Conservation (phyloP, 2,888 invertebrate species). For the Xestia sexstrigata region DNA sequence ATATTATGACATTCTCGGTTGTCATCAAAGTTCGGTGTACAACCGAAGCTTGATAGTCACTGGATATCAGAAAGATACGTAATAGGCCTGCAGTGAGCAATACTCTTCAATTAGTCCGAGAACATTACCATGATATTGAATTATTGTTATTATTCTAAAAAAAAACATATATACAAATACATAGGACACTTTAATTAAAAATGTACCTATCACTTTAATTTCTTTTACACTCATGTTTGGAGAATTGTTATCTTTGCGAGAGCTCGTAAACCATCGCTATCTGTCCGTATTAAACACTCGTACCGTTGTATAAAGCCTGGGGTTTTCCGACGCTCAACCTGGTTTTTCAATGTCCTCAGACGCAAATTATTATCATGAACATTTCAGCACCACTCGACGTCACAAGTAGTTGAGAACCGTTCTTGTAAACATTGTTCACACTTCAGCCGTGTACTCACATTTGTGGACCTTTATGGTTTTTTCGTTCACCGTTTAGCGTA, state of each 20-base stretch:
- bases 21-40: too few species aligned
- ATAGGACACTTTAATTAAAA: too few species aligned
- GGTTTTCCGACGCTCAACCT: constrained; percentile 79
- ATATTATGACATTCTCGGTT: too few species aligned
- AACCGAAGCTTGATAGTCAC: too few species aligned
- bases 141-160: background rate
- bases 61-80: too few species aligned
- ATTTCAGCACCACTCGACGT: constrained; percentile 53
- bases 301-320: constrained; percentile 69
- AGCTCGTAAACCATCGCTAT: constrained; percentile 59
- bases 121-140: background rate
- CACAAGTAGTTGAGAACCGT: constrained; percentile 18
- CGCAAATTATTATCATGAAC: constrained; percentile 59
- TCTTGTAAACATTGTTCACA: constrained; percentile 21
- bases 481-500: too few species aligned
- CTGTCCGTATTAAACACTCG: constrained; percentile 57
- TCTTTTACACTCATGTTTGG: constrained; percentile 37
- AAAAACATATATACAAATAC: too few species aligned
- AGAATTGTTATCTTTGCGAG: constrained; percentile 51
- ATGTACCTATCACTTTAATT: constrained; percentile 25
- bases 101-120: background rate
- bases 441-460: constrained; percentile 10
- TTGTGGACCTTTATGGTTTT: background rate
- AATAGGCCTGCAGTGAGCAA: constrained; percentile 6
- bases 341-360: constrained; percentile 72